phyloP scores from a whole-genome alignment of 2,888 invertebrate genomes.

The Synergus japonicus region DNA sequence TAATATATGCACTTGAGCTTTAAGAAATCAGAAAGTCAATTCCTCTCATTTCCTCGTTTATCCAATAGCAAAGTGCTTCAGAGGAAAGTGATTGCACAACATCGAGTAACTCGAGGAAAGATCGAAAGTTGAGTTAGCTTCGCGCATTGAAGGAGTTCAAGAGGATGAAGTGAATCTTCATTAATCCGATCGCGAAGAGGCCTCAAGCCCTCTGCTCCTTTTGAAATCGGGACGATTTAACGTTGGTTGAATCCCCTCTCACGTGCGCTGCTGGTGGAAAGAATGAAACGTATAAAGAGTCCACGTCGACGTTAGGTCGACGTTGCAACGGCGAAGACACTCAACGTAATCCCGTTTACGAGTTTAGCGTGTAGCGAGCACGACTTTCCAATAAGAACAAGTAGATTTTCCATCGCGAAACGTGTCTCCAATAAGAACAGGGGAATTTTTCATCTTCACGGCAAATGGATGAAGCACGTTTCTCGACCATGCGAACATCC shows the following conservation, averaged over 20 bases:
- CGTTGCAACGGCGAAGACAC: slow-evolving; percentile 15
- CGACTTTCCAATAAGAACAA: slow-evolving; percentile 45
- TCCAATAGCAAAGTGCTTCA: neutral
- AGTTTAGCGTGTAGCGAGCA: slow-evolving; percentile 36
- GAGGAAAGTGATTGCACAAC: slow-evolving; percentile 16
- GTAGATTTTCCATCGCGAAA: slow-evolving; percentile 37
- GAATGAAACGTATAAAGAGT: slow-evolving; percentile 44
- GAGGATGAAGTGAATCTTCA: slow-evolving; percentile 20
- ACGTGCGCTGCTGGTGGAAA: neutral
- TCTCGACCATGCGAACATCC: neutral
- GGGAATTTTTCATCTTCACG: slow-evolving; percentile 47
- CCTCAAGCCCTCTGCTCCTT: neutral
- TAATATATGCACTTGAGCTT: neutral
- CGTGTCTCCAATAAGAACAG: slow-evolving; percentile 51
- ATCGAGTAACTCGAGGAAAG: neutral
- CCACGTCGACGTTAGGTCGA: slow-evolving; percentile 8
- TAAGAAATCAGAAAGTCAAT: neutral
- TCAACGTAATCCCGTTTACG: slow-evolving; percentile 41
- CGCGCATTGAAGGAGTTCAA: slow-evolving; percentile 6
- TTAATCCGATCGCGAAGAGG: slow-evolving; percentile 18
- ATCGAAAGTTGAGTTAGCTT: slow-evolving; percentile 2
- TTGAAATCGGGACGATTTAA: neutral
- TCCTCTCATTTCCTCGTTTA: neutral
- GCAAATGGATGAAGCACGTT: slow-evolving; percentile 54
- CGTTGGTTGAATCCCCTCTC: slow-evolving; percentile 14